Conservation (phyloP, 2,113 vertebrate species). For the Erpornis zantholeuca region DNA sequence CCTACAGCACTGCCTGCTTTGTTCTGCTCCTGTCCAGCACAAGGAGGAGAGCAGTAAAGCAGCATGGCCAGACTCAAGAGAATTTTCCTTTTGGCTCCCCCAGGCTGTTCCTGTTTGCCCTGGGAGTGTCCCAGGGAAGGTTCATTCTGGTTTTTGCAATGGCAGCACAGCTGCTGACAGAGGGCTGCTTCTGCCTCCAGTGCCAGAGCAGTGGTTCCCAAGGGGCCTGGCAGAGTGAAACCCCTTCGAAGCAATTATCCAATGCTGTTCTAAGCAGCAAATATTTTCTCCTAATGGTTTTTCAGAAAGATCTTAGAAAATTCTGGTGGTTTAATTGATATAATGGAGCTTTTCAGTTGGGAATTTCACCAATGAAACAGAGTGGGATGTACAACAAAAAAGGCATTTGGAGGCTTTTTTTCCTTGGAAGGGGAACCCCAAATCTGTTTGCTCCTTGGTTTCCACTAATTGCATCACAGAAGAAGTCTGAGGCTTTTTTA, state of each 20-base stretch:
- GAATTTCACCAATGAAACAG: background rate
- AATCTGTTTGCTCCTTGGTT: background rate
- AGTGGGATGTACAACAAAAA: background rate
- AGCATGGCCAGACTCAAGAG: background rate
- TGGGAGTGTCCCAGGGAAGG: background rate
- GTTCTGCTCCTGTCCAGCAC: background rate
- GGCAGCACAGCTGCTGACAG: background rate
- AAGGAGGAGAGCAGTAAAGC: background rate
- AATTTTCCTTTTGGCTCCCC: background rate
- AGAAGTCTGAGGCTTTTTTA: background rate
- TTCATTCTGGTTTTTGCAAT: background rate
- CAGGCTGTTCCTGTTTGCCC: background rate
- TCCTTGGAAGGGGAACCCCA: background rate
- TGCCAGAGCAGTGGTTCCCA: background rate
- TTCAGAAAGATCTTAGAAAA: background rate
- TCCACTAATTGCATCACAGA: background rate
- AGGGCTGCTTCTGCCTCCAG: background rate
- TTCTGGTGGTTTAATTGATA: background rate
- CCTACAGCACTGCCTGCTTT: background rate
- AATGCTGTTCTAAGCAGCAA: background rate
- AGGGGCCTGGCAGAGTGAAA: background rate
- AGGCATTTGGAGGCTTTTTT: background rate
- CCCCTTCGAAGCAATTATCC: conserved; percentile 10
- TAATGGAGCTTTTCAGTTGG: background rate
- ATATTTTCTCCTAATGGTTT: background rate